These are phyloP conservation scores for Cataglyphis hispanica DNA, from an alignment of 1,140 invertebrate species.

Conservation along the genomic window DNA sequence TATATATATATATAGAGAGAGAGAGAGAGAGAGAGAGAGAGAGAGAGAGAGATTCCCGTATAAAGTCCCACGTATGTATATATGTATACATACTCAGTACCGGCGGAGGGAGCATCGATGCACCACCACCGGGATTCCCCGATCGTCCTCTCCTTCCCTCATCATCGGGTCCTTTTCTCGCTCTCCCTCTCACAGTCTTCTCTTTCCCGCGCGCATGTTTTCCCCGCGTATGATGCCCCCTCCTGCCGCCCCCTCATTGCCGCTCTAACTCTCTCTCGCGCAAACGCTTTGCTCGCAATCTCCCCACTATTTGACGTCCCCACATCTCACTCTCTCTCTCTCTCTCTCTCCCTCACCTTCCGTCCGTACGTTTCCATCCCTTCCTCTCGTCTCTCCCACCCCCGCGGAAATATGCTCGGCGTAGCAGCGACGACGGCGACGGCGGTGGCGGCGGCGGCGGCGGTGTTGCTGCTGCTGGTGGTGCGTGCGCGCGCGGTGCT, in stretches of 20 bases:
- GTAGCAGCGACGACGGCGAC: slow-evolving; percentile 47
- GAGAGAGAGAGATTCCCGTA: not conserved
- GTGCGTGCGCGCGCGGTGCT: slow-evolving; percentile 71
- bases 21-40: too few species aligned
- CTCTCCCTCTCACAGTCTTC: slow-evolving; percentile 24
- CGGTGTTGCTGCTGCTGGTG: slow-evolving; percentile 29
- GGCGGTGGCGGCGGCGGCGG: not conserved
- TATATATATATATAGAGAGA: too few species aligned
- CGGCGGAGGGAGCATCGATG: slow-evolving; percentile 25
- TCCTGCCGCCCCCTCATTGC: slow-evolving; percentile 13
- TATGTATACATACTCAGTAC: not conserved
- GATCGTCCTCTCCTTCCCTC: not conserved
- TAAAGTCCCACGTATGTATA: not conserved
- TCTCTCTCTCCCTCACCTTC: slow-evolving; percentile 1
- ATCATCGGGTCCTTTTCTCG: slow-evolving; percentile 18
- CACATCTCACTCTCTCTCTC: not conserved
- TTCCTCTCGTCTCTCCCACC: not conserved
- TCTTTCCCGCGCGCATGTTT: slow-evolving; percentile 56
- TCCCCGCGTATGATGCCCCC: not conserved
- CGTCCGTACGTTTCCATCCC: slow-evolving; percentile 26
- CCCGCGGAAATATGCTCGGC: slow-evolving; percentile 60
- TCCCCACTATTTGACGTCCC: slow-evolving; percentile 22
- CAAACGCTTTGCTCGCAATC: slow-evolving; percentile 43
- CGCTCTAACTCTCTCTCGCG: slow-evolving; percentile 41
- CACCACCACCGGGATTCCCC: slow-evolving; percentile 26